phyloP scores from a whole-genome alignment of 2,797 vertebrate species.

The Leptoclinus maculatus region DNA sequence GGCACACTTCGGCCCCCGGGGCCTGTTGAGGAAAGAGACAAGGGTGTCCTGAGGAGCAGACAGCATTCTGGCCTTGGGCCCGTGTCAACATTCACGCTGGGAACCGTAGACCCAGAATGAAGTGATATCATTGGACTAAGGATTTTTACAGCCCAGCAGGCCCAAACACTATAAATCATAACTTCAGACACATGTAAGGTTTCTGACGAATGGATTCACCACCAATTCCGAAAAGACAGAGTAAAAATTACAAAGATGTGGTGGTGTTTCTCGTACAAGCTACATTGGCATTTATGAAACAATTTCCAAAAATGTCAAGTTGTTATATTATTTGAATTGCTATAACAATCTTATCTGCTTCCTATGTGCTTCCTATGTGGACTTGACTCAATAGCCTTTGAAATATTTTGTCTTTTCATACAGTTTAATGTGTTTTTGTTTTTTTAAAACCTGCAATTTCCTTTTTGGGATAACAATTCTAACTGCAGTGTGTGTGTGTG shows the following conservation, averaged over 20 bases:
- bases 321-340: conserved; percentile 24
- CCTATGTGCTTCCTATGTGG: conserved; percentile 26
- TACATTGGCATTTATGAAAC: conserved; percentile 42
- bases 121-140: conserved; percentile 74
- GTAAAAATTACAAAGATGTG: conserved; percentile 36
- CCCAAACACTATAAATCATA: conserved; percentile 75
- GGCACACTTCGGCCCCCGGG: conserved; percentile 39
- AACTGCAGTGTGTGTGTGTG: conserved; percentile 36
- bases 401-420: conserved; percentile 3
- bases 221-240: conserved; percentile 31
- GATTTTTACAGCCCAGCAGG: conserved; percentile 64
- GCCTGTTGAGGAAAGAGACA: conserved; percentile 61
- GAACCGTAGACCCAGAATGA: conserved; percentile 47
- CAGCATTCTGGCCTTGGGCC: conserved; percentile 75
- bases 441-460: conserved; percentile 46
- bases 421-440: conserved; percentile 30
- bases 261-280: conserved; percentile 9
- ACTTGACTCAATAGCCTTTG: conserved; percentile 20
- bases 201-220: conserved; percentile 51
- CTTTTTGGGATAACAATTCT: conserved; percentile 31
- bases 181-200: conserved; percentile 50
- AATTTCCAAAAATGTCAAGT: conserved; percentile 22
- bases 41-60: conserved; percentile 61
- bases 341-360: conserved; percentile 12
- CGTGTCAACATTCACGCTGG: conserved; percentile 69